Conservation (phyloP, 1,140 invertebrate genomes). For the Leptopilina clavipes region DNA sequence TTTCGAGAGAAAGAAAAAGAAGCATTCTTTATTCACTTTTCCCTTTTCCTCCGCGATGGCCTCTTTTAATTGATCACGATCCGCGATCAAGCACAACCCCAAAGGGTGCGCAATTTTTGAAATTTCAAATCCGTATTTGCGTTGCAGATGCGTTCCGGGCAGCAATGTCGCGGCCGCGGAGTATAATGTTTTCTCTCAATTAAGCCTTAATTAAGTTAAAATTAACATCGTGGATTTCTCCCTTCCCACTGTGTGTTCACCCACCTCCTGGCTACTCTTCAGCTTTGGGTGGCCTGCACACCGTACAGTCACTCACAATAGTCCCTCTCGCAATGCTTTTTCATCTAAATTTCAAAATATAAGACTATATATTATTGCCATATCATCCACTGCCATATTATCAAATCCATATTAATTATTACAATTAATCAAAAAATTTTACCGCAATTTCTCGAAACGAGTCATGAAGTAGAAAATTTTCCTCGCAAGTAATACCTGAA, state of each 20-base stretch:
- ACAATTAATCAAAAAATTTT: no score
- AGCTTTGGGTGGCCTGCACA: constrained; percentile 72
- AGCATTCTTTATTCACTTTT: not conserved
- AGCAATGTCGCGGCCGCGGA: constrained; percentile 71
- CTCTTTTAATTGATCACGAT: constrained; percentile 73
- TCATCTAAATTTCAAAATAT: no score
- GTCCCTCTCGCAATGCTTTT: constrained; percentile 27
- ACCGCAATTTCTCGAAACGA: no score
- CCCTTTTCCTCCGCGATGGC: constrained; percentile 40
- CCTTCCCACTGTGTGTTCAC: constrained; percentile 59
- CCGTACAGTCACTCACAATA: constrained; percentile 60
- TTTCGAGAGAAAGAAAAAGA: not conserved
- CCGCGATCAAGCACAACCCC: constrained; percentile 61
- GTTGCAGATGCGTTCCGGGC: constrained; percentile 71
- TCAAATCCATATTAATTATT: no score
- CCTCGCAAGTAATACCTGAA: no score
- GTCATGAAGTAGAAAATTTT: no score
- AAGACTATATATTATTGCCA: no score
- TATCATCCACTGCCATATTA: no score
- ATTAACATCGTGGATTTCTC: constrained; percentile 75
- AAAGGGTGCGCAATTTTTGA: constrained; percentile 59
- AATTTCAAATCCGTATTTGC: constrained; percentile 71
- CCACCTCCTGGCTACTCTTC: constrained; percentile 66
- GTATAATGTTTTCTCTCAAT: constrained; percentile 77
- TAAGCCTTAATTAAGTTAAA: constrained; percentile 77